Base-by-base conservation (phyloP, 2,113 vertebrate species). In the Zosterops borbonicus region DNA sequence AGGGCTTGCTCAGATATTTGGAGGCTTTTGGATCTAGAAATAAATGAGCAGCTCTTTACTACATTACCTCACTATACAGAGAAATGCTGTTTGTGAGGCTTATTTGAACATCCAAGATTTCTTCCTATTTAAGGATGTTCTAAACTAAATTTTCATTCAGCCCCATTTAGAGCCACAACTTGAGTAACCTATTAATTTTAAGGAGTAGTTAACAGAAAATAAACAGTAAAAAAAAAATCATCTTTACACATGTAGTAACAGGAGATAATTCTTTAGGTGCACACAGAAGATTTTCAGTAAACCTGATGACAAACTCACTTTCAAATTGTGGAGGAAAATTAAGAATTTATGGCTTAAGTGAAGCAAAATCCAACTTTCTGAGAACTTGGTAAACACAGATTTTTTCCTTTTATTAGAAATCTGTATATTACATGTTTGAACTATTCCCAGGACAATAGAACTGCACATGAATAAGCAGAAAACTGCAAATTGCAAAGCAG, bases 401-500 rank as follows among this genome's bases (percentile, higher is more conserved):
- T 86, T 95, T 89, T 58, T 8, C 53, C 25, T 87, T 90, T 87
- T 81, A 79, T 95, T 95, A 83, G 23, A 90, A 92, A 6, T 70
- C 41, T 73, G 12, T n/a, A 25, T 73, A 74, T 50, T 70, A 60
- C 9, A 31, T 52, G 55, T 80, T 59, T 75, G 59, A 96, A 53
- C 60, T 80, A 70, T 37, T 76, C 52, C 25, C 10, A 27, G 44
- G 76, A 96, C 29, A 70, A 59, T 20, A 95, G 74, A 95, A 75
- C 18, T 65, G 52, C 31, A 69, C n/a, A 90, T 83, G 68, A 97
- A 83, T 82, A 90, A 90, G 41, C 60, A 95, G 84, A 80, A 80
- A 94, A 94, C 84, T 56, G 33, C 41, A 91, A 89, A 74, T 92
- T 64, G 47, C 14, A 69, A 86, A 94, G 35, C 80, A 95, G 84